Conservation (phyloP, 2,797 vertebrate species). For the Girardinus metallicus region DNA sequence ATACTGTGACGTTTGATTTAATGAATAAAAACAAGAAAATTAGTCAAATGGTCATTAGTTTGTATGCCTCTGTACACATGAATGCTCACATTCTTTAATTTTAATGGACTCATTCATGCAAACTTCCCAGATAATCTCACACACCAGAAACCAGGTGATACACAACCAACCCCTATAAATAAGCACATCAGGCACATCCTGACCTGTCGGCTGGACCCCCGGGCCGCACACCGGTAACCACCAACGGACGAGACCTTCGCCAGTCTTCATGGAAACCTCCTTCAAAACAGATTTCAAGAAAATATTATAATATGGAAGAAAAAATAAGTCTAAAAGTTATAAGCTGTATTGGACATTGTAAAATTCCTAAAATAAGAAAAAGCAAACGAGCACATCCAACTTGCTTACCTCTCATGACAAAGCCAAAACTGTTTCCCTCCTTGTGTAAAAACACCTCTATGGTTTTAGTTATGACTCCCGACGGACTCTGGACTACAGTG, state of each 20-base stretch:
- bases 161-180: conserved; percentile 5
- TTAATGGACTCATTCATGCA: conserved; percentile 41
- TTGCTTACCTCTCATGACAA: conserved; percentile 92
- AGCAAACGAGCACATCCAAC: not conserved
- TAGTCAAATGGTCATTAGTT: conserved; percentile 15
- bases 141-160: conserved; percentile 13
- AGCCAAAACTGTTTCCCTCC: conserved; percentile 97
- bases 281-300: conserved; percentile 56
- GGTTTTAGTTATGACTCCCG: conserved; percentile 91
- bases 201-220: conserved; percentile 98
- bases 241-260: conserved; percentile 91
- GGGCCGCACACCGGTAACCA: conserved; percentile 90
- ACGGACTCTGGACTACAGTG: conserved; percentile 85
- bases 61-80: not conserved
- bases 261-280: conserved; percentile 97
- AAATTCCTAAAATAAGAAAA: not conserved
- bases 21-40: conserved; percentile 10
- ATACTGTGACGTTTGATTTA: not conserved
- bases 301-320: not conserved
- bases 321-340: not conserved
- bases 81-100: conserved; percentile 12
- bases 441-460: conserved; percentile 94
- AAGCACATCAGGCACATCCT: conserved; percentile 9
- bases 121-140: not conserved
- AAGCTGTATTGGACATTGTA: not conserved